Base-by-base conservation (phyloP, 2,888 invertebrate genomes). In the Hipparchia sbordonii region DNA sequence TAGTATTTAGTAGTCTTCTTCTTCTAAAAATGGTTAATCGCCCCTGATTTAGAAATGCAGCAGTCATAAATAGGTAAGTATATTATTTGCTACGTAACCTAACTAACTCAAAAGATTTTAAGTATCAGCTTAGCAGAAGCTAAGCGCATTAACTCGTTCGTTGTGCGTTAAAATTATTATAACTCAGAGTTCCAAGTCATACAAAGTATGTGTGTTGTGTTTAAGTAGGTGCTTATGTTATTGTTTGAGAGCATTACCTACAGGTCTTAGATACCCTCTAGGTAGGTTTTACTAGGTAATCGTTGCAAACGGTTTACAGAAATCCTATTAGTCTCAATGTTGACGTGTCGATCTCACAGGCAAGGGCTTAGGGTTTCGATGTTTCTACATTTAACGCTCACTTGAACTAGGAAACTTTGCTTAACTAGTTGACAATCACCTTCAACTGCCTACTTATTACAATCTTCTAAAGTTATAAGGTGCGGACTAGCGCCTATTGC, bases 231-330 rank as follows among this genome's bases (percentile, higher is more conserved):
- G 48, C 68, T 68, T 68, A 68, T 59, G 33, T 59, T 59, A 68
- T 60, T 60, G 68, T 67, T 45, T 51, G 59, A 46, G 23, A 68
- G 68, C 33, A 68, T 60, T 68, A 68, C 13, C 59, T 51, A 6
- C 48, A 48, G 68, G 23, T 46, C 67, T 51, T 51, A 6, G 59
- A 23, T 39, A 52, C 52, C 39, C 5, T 7, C 33, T 65, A 57
- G 56, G 57, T 6, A 46, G 51, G 12, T 23, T 46, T 45, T 61
- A 45, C 0, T 45, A n/a, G n/a, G 3, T 39, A 23, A 65, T 33
- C 51, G 51, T 51, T 65, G 51, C 33, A 65, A 65, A 12, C 7
- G 59, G 48, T 59, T 68, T 59, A 68, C 51, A 59, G 51, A 23
- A 48, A 68, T 68, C 59, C 51, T 68, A 60, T 60, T 54, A 56